These are phyloP conservation scores for Lophura swinhoii DNA, from an alignment of 2,797 vertebrate species.

Conservation along the genomic window DNA sequence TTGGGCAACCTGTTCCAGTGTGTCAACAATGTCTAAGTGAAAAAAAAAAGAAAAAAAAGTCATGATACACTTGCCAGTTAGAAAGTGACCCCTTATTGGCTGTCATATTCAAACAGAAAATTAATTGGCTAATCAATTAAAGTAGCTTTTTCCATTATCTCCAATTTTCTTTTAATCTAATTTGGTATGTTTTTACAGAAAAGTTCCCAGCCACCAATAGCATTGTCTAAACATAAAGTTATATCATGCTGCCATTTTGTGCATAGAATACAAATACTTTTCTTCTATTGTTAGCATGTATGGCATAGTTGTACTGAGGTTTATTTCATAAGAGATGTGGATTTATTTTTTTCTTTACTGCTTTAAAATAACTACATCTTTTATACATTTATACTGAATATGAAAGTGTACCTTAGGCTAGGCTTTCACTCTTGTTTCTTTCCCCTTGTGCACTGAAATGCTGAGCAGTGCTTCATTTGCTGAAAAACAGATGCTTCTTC, in stretches of 20 bases:
- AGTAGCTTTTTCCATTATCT: not conserved
- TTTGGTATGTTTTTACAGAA: not conserved
- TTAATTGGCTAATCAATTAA: not conserved
- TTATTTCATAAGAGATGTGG: not conserved
- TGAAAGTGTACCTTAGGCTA: not conserved
- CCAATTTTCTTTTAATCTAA: not conserved
- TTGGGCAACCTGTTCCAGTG: too few relatives aligned
- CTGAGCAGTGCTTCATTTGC: constrained; percentile 38
- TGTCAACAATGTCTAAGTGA: too few relatives aligned
- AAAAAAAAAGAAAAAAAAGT: not conserved
- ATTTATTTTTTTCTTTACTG: not conserved
- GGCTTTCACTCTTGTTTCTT: not conserved
- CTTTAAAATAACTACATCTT: not conserved
- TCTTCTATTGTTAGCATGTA: not conserved
- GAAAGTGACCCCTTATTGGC: not conserved
- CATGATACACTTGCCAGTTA: not conserved
- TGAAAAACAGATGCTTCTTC: constrained; percentile 45
- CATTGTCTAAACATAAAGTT: not conserved
- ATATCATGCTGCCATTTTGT: not conserved
- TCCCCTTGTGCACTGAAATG: not conserved
- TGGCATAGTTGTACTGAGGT: not conserved
- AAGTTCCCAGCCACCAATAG: not conserved
- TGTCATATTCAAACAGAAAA: not conserved
- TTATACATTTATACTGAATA: not conserved
- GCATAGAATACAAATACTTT: not conserved